Conservation (phyloP, 37 sponge, comb jelly and placozoan genomes). For the Spongilla lacustris region DNA sequence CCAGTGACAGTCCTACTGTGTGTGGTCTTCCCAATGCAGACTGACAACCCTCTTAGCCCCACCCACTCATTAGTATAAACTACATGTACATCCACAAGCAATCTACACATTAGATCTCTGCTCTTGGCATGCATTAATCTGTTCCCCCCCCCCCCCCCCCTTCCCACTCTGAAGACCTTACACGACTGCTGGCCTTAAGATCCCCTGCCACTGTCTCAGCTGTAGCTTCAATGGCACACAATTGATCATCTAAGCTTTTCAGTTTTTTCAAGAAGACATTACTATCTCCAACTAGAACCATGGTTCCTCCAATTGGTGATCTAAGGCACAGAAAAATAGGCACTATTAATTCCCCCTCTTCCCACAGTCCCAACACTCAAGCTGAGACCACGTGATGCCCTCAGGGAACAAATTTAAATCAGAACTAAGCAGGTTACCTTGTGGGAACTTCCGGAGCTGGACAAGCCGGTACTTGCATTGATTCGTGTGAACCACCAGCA, state of each 20-base stretch:
- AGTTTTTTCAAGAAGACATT: slow-evolving; percentile 23
- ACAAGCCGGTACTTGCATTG: not conserved
- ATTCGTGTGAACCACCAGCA: not conserved
- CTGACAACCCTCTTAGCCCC: no score
- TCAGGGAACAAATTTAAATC: no score
- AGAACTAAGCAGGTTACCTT: not conserved
- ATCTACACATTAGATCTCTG: no score
- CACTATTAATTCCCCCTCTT: not conserved
- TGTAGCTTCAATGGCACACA: slow-evolving; percentile 64
- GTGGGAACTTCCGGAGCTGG: not conserved
- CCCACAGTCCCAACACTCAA: no score
- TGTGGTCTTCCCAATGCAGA: no score
- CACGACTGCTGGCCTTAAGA: slow-evolving; percentile 46
- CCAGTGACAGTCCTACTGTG: no score
- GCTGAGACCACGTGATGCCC: no score
- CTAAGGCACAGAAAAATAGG: not conserved
- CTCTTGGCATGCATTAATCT: no score
- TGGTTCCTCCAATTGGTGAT: not conserved
- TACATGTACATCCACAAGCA: no score
- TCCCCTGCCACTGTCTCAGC: slow-evolving; percentile 56
- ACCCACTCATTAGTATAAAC: no score
- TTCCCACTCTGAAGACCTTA: not conserved
- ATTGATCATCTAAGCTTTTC: slow-evolving; percentile 48
- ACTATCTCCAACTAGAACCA: not conserved
- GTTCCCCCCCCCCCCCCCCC: not conserved